phyloP scores from a whole-genome alignment of 2,888 invertebrate species.

The Trichopria drosophilae region DNA sequence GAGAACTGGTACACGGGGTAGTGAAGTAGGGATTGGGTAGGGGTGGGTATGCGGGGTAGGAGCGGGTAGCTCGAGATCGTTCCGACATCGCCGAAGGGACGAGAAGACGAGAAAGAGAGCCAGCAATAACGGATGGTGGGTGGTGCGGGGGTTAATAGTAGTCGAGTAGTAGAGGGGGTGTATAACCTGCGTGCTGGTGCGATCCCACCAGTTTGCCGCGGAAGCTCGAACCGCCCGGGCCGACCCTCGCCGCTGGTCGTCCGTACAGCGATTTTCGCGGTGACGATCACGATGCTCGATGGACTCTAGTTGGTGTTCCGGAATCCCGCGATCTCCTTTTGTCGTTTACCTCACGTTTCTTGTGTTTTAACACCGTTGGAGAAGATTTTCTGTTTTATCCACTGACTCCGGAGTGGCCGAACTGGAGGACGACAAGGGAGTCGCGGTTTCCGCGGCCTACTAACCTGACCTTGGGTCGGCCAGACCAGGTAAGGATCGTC shows the following conservation, averaged over 20 bases:
- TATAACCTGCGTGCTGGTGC: conserved; percentile 27
- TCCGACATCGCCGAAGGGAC: neutral
- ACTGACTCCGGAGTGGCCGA: neutral
- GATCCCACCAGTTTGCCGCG: conserved; percentile 49
- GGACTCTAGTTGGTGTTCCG: too few relatives aligned
- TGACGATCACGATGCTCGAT: too few relatives aligned
- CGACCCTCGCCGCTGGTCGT: conserved; percentile 21
- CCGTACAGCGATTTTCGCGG: too few relatives aligned
- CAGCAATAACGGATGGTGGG: conserved; percentile 2
- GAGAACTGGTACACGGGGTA: too few relatives aligned
- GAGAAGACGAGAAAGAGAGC: conserved; percentile 3
- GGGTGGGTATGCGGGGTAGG: too few relatives aligned
- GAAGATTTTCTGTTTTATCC: too few relatives aligned
- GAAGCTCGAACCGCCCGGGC: conserved; percentile 45
- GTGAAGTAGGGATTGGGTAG: too few relatives aligned
- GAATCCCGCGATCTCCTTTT: too few relatives aligned
- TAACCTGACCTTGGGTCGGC: conserved; percentile 56
- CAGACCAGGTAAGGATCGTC: conserved; percentile 50
- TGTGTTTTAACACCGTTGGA: too few relatives aligned
- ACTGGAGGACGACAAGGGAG: neutral
- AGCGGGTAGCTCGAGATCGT: too few relatives aligned
- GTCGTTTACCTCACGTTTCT: too few relatives aligned
- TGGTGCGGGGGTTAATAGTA: conserved; percentile 11
- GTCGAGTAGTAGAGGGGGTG: conserved; percentile 18
- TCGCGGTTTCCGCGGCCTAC: conserved; percentile 46